phyloP scores from a whole-genome alignment of 2,888 invertebrate genomes.

The Morpho deidamia region DNA sequence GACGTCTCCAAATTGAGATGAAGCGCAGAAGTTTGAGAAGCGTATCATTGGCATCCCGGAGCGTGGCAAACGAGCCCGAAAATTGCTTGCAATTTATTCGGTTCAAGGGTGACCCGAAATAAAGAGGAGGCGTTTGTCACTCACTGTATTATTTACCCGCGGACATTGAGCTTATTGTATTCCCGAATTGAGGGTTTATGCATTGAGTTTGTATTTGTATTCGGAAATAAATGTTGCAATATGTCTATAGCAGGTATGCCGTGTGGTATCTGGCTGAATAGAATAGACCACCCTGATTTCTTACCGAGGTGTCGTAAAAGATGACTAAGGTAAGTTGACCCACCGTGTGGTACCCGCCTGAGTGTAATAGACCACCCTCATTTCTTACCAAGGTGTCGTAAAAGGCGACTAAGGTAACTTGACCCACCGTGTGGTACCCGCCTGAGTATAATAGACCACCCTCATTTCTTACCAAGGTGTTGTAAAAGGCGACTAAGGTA shows the following conservation, averaged over 20 bases:
- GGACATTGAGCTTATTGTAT: slow-evolving; percentile 34
- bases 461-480: too few species aligned
- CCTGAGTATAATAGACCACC: too few species aligned
- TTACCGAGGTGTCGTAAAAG: too few species aligned
- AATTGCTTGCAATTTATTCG: slow-evolving; percentile 70
- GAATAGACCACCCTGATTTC: too few species aligned
- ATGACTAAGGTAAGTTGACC: too few species aligned
- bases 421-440: too few species aligned
- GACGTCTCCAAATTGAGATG: slow-evolving; percentile 25
- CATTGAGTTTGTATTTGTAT: slow-evolving; percentile 20
- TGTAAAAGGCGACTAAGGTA: too few species aligned
- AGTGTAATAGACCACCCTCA: too few species aligned
- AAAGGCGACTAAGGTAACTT: too few species aligned
- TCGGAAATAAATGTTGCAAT: not conserved
- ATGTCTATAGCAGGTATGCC: not conserved
- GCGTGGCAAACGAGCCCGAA: slow-evolving; percentile 67
- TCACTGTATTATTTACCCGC: slow-evolving; percentile 63
- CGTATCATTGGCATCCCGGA: slow-evolving; percentile 49
- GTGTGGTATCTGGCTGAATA: too few species aligned
- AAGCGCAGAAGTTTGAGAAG: slow-evolving; percentile 29
- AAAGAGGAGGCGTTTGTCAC: slow-evolving; percentile 66
- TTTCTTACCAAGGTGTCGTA: too few species aligned
- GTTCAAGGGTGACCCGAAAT: slow-evolving; percentile 69
- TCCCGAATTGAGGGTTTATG: slow-evolving; percentile 18
- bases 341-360: too few species aligned